These are phyloP conservation scores for Hypotaenidia philippensis DNA, from an alignment of 2,797 vertebrate genomes.

Conservation along the genomic window DNA sequence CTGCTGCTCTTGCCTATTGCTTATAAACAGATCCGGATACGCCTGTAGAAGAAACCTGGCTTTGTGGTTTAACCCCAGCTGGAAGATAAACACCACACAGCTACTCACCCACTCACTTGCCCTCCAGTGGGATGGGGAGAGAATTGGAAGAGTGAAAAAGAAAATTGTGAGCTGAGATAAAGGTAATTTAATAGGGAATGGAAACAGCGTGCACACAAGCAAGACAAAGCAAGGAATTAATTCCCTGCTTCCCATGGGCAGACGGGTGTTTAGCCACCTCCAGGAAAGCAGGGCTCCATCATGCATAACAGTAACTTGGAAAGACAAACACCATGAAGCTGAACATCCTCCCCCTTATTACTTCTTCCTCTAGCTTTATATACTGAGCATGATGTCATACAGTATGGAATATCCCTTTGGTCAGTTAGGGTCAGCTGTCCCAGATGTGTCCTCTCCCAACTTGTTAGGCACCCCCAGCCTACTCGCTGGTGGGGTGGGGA, in stretches of 20 bases:
- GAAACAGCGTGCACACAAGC: rapidly evolving
- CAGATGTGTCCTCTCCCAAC: too few species aligned
- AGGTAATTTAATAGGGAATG: not conserved
- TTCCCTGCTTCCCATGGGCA: rapidly evolving
- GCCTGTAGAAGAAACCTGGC: not conserved
- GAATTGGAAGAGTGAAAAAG: not conserved
- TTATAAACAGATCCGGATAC: not conserved
- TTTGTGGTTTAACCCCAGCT: not conserved
- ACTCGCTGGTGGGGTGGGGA: too few species aligned
- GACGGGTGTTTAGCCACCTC: not conserved
- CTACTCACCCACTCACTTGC: rapidly evolving
- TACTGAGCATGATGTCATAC: too few species aligned
- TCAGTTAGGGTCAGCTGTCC: too few species aligned
- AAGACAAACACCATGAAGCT: too few species aligned
- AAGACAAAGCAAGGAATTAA: not conserved
- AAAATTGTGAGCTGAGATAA: not conserved
- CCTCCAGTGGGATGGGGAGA: too few species aligned
- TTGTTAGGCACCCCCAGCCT: too few species aligned
- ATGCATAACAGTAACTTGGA: too few species aligned
- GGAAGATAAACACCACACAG: not conserved
- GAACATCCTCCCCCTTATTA: too few species aligned
- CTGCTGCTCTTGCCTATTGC: not conserved
- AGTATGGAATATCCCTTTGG: too few species aligned
- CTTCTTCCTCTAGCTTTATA: too few species aligned
- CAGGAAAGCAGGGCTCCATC: too few species aligned